Conservation (phyloP, 2,113 vertebrate genomes). For the Cryptomyrus ogoouensis region DNA sequence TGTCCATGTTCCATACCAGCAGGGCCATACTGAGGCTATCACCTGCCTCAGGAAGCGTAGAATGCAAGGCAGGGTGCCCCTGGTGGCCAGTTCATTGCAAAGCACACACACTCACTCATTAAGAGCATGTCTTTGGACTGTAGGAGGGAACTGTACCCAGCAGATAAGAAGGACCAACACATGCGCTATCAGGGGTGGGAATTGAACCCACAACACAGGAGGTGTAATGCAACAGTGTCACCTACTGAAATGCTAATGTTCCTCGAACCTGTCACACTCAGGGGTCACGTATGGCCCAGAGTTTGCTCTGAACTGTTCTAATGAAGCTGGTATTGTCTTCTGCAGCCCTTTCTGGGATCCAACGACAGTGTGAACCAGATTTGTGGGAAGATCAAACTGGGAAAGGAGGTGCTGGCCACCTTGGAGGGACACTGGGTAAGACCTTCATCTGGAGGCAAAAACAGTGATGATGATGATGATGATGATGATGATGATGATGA, state of each 20-base stretch:
- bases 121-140: neutral
- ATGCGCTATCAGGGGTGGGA: neutral
- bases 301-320: neutral
- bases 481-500: neutral
- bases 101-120: neutral
- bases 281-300: neutral
- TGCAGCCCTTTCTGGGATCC: slow-evolving; percentile 91
- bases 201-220: neutral
- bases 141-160: neutral
- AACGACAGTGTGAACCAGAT: slow-evolving; percentile 92
- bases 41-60: neutral
- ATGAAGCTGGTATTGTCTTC: slow-evolving; percentile 10
- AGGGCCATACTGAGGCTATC: neutral
- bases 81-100: neutral
- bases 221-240: neutral
- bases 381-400: slow-evolving; percentile 91
- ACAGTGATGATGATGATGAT: neutral
- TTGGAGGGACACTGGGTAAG: slow-evolving; percentile 97
- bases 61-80: neutral
- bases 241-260: neutral
- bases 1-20: neutral
- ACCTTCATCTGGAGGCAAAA: slow-evolving; percentile 22
- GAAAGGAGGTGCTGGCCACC: slow-evolving; percentile 92
- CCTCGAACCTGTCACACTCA: neutral
- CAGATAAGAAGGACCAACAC: neutral